Evolutionary conservation across 1,140 invertebrate species (phyloP), one percentile per base, ranked within the genome.

Genomic region (Lordiphosa mommai): DNA sequence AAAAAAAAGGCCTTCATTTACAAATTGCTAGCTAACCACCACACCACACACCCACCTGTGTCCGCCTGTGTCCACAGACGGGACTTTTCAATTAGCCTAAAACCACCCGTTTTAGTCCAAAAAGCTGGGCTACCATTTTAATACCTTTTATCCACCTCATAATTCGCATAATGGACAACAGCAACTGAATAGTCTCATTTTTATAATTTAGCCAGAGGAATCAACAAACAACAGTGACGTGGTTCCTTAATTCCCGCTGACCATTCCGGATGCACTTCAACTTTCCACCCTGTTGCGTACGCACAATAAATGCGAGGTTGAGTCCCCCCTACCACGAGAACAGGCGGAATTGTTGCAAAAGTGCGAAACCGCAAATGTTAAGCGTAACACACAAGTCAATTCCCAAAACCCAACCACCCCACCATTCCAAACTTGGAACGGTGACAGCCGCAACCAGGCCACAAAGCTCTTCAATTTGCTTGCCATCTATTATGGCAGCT

Each of bases 301-400:
- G 82, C 72, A 82, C 60, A 72, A 74, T 70, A 57, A 61, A 56
- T 52, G 57, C 23, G 23, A 27, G 23, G 0, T 27, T 27, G 33
- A 13, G 17, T 23, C 3, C 4, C 37, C 38, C 38, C 37, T 27
- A 34, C 4, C 12, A 14, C 53, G 44, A 47, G 23, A n/a, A n/a
- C 29, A 59, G 48, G 64, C 43, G 38, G 59, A 63, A 84, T 77
- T 86, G 84, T 79, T 87, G 84, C 77, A 74, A 87, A 87, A 87
- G 84, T 87, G 84, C 84, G 84, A 87, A 87, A 87, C 84, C 84
- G 84, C 84, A 87, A 87, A 87, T 87, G 84, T 84, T 87, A 87
- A 87, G 72, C 84, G 64, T 59, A 72, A 79, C 76, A 70, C 70
- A 86, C 77, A 84, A 82, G 76, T 84, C 76, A 82, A 82, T 63